Conservation (phyloP, 2,797 vertebrate genomes). For the Australoheros facetus region DNA sequence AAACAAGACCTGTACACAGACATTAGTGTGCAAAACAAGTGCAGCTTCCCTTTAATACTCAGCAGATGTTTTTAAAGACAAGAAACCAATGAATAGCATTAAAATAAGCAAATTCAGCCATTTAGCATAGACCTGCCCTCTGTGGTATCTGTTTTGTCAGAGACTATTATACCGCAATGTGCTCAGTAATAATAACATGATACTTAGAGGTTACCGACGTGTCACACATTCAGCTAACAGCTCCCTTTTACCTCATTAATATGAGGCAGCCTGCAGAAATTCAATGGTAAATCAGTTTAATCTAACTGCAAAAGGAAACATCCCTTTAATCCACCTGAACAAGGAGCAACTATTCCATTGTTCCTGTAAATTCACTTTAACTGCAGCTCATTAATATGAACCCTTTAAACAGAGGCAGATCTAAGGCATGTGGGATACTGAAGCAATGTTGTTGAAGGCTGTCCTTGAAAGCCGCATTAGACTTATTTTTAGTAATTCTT, state of each 20-base stretch:
- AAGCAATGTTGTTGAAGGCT: neutral
- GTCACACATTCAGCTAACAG: neutral
- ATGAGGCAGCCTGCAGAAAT: neutral
- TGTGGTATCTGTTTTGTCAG: no score
- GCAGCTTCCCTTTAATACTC: neutral
- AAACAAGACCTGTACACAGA: neutral
- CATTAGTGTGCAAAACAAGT: neutral
- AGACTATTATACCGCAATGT: neutral
- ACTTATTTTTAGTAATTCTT: neutral
- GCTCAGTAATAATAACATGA: neutral
- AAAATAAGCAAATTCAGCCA: neutral
- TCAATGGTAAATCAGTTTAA: slow-evolving; percentile 7
- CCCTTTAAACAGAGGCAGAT: slow-evolving; percentile 41
- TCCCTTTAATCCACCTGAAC: slow-evolving; percentile 55
- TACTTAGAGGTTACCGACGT: neutral
- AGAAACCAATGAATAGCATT: neutral
- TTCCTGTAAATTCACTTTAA: slow-evolving; percentile 5
- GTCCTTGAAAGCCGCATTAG: neutral
- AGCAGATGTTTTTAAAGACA: neutral
- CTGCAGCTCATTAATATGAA: slow-evolving; percentile 2
- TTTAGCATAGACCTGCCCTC: neutral
- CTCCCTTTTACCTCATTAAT: neutral
- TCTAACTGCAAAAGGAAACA: slow-evolving; percentile 27
- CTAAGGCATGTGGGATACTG: neutral
- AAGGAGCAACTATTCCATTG: neutral